These are phyloP conservation scores for Sander lucioperca DNA, from an alignment of 2,113 vertebrate species.

Conservation along the genomic window DNA sequence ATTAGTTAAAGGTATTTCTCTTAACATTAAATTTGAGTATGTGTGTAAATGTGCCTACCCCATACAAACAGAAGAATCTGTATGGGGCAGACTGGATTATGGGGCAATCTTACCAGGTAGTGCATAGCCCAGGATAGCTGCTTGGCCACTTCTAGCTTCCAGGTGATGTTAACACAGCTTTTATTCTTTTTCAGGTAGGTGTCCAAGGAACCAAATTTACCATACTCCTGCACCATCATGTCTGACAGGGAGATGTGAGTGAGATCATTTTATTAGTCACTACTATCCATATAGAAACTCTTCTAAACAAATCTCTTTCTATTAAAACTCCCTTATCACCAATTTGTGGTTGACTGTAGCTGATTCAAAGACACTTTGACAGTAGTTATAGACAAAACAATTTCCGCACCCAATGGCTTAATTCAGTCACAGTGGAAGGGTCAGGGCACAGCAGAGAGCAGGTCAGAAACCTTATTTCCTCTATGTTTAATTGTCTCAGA, in stretches of 20 bases:
- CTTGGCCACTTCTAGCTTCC: slow-evolving; percentile 98
- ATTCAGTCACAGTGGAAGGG: slow-evolving; percentile 3
- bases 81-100: not conserved
- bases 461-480: slow-evolving; percentile 12
- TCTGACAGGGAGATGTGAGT: slow-evolving; percentile 81
- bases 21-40: not conserved
- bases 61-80: not conserved
- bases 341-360: not conserved
- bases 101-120: slow-evolving; percentile 89
- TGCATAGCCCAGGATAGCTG: slow-evolving; percentile 97
- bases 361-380: not conserved
- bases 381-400: not conserved
- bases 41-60: not conserved
- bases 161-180: slow-evolving; percentile 92
- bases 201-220: slow-evolving; percentile 96
- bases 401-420: not conserved
- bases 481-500: slow-evolving; percentile 2
- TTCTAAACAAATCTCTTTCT: not conserved
- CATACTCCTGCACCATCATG: slow-evolving; percentile 97
- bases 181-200: slow-evolving; percentile 96
- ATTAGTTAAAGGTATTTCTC: not conserved
- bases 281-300: no score
- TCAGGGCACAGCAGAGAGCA: not conserved
- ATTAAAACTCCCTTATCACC: not conserved
- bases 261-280: not conserved